These are phyloP conservation scores for Morpho deidamia DNA, from an alignment of 2,888 invertebrate genomes.

Conservation along the genomic window DNA sequence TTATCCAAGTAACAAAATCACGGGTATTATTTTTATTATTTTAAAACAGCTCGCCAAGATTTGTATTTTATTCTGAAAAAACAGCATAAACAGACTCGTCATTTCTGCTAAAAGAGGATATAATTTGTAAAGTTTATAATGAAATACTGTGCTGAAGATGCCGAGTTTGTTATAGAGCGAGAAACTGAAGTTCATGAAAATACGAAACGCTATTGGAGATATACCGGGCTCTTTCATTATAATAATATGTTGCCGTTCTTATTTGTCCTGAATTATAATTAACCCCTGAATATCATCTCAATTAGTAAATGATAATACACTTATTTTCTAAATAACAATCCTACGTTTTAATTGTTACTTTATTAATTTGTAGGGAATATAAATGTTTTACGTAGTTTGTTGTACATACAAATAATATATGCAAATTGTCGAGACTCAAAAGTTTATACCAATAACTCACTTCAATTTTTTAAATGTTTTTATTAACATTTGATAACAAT, in stretches of 20 bases:
- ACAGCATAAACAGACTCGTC: slow-evolving; percentile 16
- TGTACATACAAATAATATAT: too few species aligned
- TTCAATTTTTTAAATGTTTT: too few species aligned
- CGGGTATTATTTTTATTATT: not conserved
- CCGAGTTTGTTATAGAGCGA: slow-evolving; percentile 39
- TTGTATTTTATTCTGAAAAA: slow-evolving; percentile 2
- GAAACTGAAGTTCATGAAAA: slow-evolving; percentile 40
- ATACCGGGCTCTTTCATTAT: slow-evolving; percentile 8
- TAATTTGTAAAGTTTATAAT: slow-evolving; percentile 39
- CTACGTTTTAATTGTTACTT: too few species aligned
- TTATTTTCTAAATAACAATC: too few species aligned
- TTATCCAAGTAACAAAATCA: too few species aligned
- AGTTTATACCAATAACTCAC: too few species aligned
- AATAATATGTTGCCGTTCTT: too few species aligned
- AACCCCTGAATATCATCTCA: not conserved
- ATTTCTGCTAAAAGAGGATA: slow-evolving; percentile 19
- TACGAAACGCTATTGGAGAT: slow-evolving; percentile 6
- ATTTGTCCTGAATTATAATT: too few species aligned
- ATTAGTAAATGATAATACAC: not conserved
- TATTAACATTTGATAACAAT: too few species aligned
- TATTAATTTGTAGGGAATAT: too few species aligned
- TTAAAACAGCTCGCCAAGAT: not conserved
- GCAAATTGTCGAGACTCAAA: too few species aligned
- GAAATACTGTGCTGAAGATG: slow-evolving; percentile 33
- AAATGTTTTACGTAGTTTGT: too few species aligned